Evolutionary conservation across 2,113 vertebrate genomes (phyloP).

Genomic region (Progne subis): DNA sequence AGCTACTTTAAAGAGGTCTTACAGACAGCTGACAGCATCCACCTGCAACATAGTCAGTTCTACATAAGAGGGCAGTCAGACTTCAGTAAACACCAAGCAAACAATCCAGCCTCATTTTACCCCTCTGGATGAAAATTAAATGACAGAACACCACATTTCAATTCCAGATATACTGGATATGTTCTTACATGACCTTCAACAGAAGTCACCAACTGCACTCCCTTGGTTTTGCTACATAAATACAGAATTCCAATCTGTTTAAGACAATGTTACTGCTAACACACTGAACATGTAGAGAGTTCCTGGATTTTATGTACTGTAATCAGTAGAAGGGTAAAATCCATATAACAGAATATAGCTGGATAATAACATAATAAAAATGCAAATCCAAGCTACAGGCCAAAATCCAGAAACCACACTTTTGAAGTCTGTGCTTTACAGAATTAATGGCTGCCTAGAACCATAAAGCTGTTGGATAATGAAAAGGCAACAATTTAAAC

Average conservation of each 20-base stretch:
- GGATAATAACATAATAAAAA: background rate
- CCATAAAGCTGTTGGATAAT: background rate
- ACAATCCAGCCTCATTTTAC: background rate
- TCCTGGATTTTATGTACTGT: background rate
- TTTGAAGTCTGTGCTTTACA: background rate
- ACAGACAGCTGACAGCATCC: background rate
- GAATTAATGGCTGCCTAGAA: background rate
- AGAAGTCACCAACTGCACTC: background rate
- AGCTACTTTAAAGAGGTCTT: background rate
- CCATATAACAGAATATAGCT: background rate
- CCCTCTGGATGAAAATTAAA: background rate
- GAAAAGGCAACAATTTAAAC: background rate
- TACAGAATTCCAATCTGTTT: background rate
- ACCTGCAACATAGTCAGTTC: background rate
- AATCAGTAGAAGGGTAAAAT: background rate
- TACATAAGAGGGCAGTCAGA: slow-evolving; percentile 26
- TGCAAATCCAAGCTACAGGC: background rate
- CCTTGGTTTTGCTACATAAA: background rate
- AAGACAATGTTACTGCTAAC: background rate
- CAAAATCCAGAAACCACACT: background rate
- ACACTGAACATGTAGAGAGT: background rate
- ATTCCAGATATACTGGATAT: background rate
- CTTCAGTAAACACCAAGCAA: slow-evolving; percentile 14
- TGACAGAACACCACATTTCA: background rate
- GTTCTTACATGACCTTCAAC: background rate